Conservation (phyloP, 2,888 invertebrate species). For the Priocnemis perturbator region DNA sequence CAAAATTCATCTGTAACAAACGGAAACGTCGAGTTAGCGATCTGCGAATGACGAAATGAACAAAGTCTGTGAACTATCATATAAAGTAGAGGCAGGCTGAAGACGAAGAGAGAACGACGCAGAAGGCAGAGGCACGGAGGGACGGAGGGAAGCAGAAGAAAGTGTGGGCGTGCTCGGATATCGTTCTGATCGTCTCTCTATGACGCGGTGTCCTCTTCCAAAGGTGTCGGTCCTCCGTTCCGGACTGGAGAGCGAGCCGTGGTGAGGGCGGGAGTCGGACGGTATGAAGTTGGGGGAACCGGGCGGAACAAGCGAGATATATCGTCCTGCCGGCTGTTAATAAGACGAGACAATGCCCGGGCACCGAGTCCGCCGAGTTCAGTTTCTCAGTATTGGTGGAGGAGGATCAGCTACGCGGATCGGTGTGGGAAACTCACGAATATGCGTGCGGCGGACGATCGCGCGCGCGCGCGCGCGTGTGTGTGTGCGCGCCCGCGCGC, state of each 20-base stretch:
- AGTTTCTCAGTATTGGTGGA: conserved; percentile 34
- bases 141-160: conserved; percentile 3
- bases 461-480: conserved; percentile 37
- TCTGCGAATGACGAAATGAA: not conserved
- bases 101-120: not conserved
- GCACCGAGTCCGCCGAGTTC: conserved; percentile 33
- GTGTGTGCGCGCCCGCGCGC: conserved; percentile 47
- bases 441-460: conserved; percentile 25
- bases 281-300: conserved; percentile 23
- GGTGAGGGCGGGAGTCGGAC: conserved; percentile 33
- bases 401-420: conserved; percentile 26
- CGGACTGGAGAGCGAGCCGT: conserved; percentile 25
- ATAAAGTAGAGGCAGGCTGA: no score
- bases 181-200: conserved; percentile 43
- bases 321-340: conserved; percentile 70
- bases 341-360: conserved; percentile 73
- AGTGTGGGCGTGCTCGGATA: conserved; percentile 25
- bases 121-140: not conserved
- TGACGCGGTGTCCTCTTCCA: conserved; percentile 53
- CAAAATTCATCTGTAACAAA: not conserved
- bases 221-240: conserved; percentile 56
- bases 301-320: conserved; percentile 63
- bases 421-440: not conserved
- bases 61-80: no score
- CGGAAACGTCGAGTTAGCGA: not conserved